Conservation (phyloP, 2,888 invertebrate species). For the Conus canariensis region DNA sequence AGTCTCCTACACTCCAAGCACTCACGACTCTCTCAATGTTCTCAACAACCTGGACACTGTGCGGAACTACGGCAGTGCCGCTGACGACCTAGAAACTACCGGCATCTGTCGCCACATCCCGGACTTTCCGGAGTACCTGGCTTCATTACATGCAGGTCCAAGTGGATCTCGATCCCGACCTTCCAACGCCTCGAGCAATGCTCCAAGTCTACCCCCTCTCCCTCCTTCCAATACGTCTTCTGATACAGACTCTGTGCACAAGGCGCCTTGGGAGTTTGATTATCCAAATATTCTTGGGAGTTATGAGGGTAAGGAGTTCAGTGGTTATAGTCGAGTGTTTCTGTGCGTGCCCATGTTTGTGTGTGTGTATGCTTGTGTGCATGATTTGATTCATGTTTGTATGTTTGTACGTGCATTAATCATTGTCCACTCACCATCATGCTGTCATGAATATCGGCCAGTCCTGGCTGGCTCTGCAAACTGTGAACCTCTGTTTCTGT, state of each 20-base stretch:
- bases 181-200: constrained; percentile 54
- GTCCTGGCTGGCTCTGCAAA: no score
- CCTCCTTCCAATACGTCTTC: constrained; percentile 80
- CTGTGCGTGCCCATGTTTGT: background rate
- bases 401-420: background rate
- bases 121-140: constrained; percentile 76
- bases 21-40: constrained; percentile 77
- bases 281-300: constrained; percentile 73
- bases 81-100: constrained; percentile 89
- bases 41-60: constrained; percentile 87
- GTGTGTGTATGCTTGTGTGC: background rate
- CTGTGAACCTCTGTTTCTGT: no score
- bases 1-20: constrained; percentile 89
- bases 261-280: constrained; percentile 82
- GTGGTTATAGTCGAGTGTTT: background rate
- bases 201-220: constrained; percentile 77
- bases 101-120: constrained; percentile 68
- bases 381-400: background rate
- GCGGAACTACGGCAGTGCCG: constrained; percentile 95
- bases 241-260: constrained; percentile 86
- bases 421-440: no score
- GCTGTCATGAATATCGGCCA: no score
- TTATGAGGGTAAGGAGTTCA: constrained; percentile 54
- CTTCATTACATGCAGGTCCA: constrained; percentile 74
- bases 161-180: constrained; percentile 13